Base-by-base conservation (phyloP, 2,113 vertebrate genomes). In the Hippocampus zosterae region DNA sequence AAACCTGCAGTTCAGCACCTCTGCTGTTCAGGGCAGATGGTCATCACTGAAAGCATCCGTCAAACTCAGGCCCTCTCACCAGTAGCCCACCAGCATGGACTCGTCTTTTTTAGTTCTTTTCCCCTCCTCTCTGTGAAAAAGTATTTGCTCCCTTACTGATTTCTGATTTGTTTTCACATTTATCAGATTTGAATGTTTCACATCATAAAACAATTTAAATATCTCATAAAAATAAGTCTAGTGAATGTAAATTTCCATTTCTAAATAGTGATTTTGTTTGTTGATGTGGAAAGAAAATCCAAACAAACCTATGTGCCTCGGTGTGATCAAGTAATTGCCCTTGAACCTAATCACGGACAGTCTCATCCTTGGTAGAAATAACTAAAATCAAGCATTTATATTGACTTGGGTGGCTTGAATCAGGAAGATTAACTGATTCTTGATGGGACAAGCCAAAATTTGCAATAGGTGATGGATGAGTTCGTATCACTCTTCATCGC, bases 1-100 rank as follows among this genome's bases (percentile, higher is more conserved):
- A 76, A 87, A 92, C 85, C 82, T 88, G 90, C 88, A 90, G 85
- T 91, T 93, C 90, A 92, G 89, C 87, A 91, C 84, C 90, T 92
- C 87, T 92, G 86, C 92, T 93, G 91, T 88, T 87, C 82, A 65
- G 86, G 87, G 85, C 89, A 92, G 88, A 92, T 92, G 89, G 88
- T 86, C 91, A 89, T 87, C 81, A 90, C 91, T 79, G 84, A 81
- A 92, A 87, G 77, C 89, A 93, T 91, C 89, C 93, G 90, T 93
- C 90, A 91, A 91, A 89, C 88, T 85, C 84, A 79, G 87, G 74
- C 80, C 84, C 85, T 85, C 81, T 81, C 79, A 46, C 75, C 78
- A 88, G 85, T 87, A 83, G 78, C 81, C 27, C 1, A 72, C 67
- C 81, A 81, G 73, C 78, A 2, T 1, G 68, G 71, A 80, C 68